phyloP scores from a whole-genome alignment of 2,888 invertebrate genomes.

The Koerneria pararmatus region DNA sequence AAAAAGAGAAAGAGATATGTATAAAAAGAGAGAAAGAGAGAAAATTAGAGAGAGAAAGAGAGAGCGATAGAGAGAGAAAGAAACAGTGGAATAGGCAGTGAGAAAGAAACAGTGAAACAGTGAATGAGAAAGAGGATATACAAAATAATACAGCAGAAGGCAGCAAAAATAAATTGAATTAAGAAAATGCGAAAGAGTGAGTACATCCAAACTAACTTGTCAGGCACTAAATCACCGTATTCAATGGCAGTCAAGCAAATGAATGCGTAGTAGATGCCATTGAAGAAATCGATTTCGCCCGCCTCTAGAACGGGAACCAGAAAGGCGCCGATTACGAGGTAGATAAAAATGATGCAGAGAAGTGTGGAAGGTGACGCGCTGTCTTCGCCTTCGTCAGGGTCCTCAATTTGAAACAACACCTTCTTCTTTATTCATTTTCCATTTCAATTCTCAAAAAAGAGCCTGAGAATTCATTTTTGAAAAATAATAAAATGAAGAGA shows the following conservation, averaged over 20 bases:
- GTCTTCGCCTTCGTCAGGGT: constrained; percentile 26
- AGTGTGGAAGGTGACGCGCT: constrained; percentile 35
- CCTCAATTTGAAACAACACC: too few species aligned
- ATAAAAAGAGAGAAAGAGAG: too few species aligned
- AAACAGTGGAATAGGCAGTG: too few species aligned
- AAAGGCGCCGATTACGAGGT: constrained; percentile 36
- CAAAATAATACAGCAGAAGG: not conserved
- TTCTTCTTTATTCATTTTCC: too few species aligned
- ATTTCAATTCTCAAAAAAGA: too few species aligned
- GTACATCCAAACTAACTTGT: constrained; percentile 38
- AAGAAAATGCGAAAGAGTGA: not conserved
- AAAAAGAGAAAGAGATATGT: too few species aligned
- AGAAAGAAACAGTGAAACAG: too few species aligned
- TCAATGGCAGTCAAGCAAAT: constrained; percentile 58
- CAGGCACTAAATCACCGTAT: constrained; percentile 53
- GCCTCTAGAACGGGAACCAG: constrained; percentile 36
- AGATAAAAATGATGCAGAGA: constrained; percentile 38
- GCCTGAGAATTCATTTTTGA: too few species aligned
- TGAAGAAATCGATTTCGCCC: constrained; percentile 54
- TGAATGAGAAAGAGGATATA: not conserved
- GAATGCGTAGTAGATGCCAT: constrained; percentile 53
- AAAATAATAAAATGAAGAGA: too few species aligned
- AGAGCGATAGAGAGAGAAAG: too few species aligned
- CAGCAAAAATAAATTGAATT: not conserved
- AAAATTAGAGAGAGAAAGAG: too few species aligned